Evolutionary conservation across 2,888 invertebrate genomes (phyloP), one percentile per base, ranked within the genome.

Genomic region (Nomada hirtipes): DNA sequence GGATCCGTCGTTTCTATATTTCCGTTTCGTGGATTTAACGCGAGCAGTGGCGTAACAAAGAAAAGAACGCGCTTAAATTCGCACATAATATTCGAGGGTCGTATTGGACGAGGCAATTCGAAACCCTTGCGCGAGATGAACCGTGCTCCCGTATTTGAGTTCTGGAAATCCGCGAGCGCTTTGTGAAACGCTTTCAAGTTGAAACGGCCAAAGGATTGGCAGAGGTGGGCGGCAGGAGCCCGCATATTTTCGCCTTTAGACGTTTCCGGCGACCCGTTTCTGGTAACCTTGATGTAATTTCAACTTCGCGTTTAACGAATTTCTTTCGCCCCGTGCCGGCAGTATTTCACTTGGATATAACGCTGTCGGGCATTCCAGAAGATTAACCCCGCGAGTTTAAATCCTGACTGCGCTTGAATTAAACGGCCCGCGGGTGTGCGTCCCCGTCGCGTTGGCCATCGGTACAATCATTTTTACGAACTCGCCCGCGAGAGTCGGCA

Each of bases 321-420:
- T 87, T 86, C 86, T 86, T 83, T 86, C 60, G 61, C 67, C 53
- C 57, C n/a, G 20, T 47, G 44, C 20, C 23, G 52, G 20, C 78
- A 23, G 53, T 75, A 85, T 87, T 85, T 88, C 81, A 81, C 61
- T 20, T 29, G 73, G 77, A 71, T 47, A n/a, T 76, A 79, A 76
- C 70, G 61, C 57, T 76, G 83, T 82, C 61, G 26, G 77, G 70
- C 80, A 79, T 86, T 86, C 80, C 86, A 47, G 65, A 78, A 86
- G 87, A 87, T 87, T 87, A 87, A 87, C 83, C 79, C 65, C 71
- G 75, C 74, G 44, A 77, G 80, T 68, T 84, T 82, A 85, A 84
- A 87, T 85, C 55, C 63, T 42, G 60, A 59, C 59, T 69, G 69
- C 61, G 69, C 63, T 61, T 65, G 69, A 81, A 50, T 76, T 81